phyloP scores from a whole-genome alignment of 1,140 invertebrate genomes.

The Cyrtorhinus lividipennis region DNA sequence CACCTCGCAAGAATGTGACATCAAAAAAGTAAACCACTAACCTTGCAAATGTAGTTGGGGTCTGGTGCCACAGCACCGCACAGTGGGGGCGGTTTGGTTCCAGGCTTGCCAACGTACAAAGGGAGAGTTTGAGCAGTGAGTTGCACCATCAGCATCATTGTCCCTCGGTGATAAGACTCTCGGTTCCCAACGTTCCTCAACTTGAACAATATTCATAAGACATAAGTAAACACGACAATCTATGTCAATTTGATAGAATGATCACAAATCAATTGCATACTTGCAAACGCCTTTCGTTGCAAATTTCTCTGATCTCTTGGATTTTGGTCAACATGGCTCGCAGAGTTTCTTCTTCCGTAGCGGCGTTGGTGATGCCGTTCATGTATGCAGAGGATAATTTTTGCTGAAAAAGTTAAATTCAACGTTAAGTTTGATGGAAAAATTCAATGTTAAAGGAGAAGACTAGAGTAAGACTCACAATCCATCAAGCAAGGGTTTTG shows the following conservation, averaged over 20 bases:
- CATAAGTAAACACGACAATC: neutral
- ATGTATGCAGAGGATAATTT: conserved; percentile 72
- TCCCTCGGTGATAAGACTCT: conserved; percentile 77
- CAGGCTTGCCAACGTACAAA: conserved; percentile 73
- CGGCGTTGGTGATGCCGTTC: conserved; percentile 60
- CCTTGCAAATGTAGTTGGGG: conserved; percentile 68
- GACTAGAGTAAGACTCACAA: too few species aligned
- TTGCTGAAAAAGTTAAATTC: too few species aligned
- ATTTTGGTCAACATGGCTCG: conserved; percentile 71
- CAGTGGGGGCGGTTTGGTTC: conserved; percentile 71
- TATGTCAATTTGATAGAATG: neutral
- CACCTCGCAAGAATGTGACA: too few species aligned
- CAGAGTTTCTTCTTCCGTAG: conserved; percentile 70
- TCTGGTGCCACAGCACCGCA: conserved; percentile 88
- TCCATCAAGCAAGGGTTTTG: too few species aligned
- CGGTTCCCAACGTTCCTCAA: conserved; percentile 71
- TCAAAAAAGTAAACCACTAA: too few species aligned
- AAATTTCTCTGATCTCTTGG: conserved; percentile 75
- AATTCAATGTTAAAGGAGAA: too few species aligned
- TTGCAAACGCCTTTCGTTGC: conserved; percentile 75
- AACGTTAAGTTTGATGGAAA: too few species aligned
- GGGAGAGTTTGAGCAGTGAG: conserved; percentile 84
- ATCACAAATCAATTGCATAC: conserved; percentile 30
- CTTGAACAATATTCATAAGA: conserved; percentile 29
- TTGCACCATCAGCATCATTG: conserved; percentile 89